phyloP scores from a whole-genome alignment of 2,888 invertebrate genomes.

The Ochropleura plecta region DNA sequence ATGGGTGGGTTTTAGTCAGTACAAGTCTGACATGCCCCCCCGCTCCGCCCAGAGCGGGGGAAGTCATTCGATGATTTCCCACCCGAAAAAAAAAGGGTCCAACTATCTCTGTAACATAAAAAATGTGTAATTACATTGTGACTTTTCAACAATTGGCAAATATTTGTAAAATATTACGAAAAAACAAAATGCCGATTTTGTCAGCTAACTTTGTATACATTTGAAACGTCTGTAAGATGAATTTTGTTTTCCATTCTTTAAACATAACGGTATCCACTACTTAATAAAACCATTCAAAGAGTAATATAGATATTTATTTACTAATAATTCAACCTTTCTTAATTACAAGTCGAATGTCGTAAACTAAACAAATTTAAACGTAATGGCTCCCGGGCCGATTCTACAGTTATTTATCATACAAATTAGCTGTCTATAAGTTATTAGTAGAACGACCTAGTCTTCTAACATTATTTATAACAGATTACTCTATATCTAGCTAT shows the following conservation, averaged over 20 bases:
- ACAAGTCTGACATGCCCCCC: no score
- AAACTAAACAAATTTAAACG: constrained; percentile 22
- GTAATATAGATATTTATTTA: neutral
- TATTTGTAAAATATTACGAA: no score
- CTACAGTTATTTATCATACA: constrained; percentile 23
- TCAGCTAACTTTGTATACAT: no score
- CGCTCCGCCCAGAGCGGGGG: no score
- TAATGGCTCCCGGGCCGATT: constrained; percentile 15
- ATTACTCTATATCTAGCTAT: neutral
- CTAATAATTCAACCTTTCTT: neutral
- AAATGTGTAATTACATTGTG: no score
- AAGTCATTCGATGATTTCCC: no score
- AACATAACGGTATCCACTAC: neutral
- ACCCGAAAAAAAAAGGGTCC: no score
- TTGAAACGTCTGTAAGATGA: no score
- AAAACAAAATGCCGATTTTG: no score
- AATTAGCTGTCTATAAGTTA: constrained; percentile 24
- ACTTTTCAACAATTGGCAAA: no score
- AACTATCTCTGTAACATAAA: no score
- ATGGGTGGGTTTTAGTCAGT: no score
- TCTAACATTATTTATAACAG: constrained; percentile 16
- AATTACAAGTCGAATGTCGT: constrained; percentile 29
- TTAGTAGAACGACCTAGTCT: constrained; percentile 11
- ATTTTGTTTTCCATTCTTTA: neutral
- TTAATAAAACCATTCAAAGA: neutral